A percentile compares a stretch with the other conserved stretches of the same genome.
Conservation (phyloP, 2,888 invertebrate genomes). For the Sericinus montela region DNA sequence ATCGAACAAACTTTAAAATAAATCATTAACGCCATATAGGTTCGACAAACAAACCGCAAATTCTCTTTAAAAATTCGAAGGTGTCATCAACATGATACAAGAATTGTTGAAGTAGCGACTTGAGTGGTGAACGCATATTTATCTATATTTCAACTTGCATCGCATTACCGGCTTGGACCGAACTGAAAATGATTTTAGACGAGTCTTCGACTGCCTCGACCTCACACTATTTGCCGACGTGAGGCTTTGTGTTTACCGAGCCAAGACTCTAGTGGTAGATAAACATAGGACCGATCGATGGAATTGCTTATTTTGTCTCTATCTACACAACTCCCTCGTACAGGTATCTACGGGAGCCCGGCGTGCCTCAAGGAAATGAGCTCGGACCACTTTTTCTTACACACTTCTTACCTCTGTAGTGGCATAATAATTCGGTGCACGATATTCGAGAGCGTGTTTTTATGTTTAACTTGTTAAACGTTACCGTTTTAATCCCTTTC, state of each 20-base stretch:
- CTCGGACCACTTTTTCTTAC: slow-evolving; percentile 46
- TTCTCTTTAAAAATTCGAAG: slow-evolving; percentile 25
- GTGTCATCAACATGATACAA: slow-evolving; percentile 34
- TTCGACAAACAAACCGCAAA: slow-evolving; percentile 11
- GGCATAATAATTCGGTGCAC: slow-evolving; percentile 55
- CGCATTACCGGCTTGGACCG: slow-evolving; percentile 37
- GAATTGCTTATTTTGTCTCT: slow-evolving; percentile 79
- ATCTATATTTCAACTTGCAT: slow-evolving; percentile 43
- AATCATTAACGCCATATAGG: background rate
- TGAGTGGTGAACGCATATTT: slow-evolving; percentile 38
- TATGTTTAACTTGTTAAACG: slow-evolving; percentile 47
- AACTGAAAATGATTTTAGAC: slow-evolving; percentile 62
- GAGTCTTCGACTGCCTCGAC: slow-evolving; percentile 66
- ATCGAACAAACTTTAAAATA: background rate
- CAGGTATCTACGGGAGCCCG: slow-evolving; percentile 54
- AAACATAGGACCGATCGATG: slow-evolving; percentile 75
- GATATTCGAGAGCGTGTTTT: slow-evolving; percentile 52
- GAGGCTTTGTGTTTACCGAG: slow-evolving; percentile 72
- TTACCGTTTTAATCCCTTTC: slow-evolving; percentile 63
- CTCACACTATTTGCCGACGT: slow-evolving; percentile 75
- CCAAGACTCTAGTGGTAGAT: slow-evolving; percentile 77
- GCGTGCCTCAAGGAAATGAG: slow-evolving; percentile 54
- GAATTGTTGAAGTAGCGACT: slow-evolving; percentile 33
- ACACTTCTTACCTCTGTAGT: slow-evolving; percentile 41
- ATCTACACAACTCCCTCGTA: slow-evolving; percentile 70